phyloP scores from a whole-genome alignment of 2,113 vertebrate genomes.

The Melanerpes formicivorus region DNA sequence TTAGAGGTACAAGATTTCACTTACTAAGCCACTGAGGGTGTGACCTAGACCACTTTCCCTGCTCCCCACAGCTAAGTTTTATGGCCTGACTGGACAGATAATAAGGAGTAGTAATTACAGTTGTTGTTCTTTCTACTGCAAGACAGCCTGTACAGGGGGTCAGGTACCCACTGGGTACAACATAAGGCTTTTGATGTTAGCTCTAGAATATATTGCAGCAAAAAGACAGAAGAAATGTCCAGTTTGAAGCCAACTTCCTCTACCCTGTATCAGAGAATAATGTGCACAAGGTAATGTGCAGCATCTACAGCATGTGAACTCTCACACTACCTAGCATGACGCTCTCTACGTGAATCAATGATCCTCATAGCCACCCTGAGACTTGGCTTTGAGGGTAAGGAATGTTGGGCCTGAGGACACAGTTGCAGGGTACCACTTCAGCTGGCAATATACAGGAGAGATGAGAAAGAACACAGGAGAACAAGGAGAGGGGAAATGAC shows the following conservation, averaged over 20 bases:
- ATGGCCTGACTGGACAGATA: neutral
- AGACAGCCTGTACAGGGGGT: neutral
- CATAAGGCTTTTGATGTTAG: neutral
- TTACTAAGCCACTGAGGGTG: neutral
- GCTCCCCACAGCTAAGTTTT: neutral
- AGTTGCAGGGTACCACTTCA: neutral
- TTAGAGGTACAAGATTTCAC: neutral
- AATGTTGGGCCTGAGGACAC: neutral
- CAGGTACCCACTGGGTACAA: neutral
- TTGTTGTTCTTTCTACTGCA: neutral
- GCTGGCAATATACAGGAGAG: neutral
- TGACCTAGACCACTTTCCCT: neutral
- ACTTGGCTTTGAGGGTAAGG: neutral
- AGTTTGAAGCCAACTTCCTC: neutral
- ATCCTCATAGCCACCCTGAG: neutral
- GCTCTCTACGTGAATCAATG: neutral
- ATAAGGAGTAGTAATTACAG: neutral
- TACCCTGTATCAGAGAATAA: neutral
- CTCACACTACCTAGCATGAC: neutral
- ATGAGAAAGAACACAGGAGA: neutral
- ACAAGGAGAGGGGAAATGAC: neutral
- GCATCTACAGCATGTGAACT: fast-evolving
- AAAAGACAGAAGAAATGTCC: neutral
- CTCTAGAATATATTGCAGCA: neutral
- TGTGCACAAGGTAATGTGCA: neutral